Percentiles rank a stretch among this genome's conserved stretches.
Evolutionary conservation across 1,140 invertebrate species (phyloP).

Genomic region (Lasioglossum baleicum): DNA sequence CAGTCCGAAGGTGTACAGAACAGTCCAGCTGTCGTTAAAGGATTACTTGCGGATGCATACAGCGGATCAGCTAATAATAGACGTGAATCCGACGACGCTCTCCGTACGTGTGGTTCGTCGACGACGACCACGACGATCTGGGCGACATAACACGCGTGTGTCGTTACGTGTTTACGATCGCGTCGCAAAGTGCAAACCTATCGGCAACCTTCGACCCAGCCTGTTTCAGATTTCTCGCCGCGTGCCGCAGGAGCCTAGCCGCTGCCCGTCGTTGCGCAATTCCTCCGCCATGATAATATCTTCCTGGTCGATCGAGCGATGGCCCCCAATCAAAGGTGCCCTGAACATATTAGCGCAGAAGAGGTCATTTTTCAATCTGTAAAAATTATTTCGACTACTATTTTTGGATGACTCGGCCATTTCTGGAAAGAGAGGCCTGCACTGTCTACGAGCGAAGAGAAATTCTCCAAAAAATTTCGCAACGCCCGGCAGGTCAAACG

Average conservation of each 20-base stretch:
- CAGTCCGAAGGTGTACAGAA: neutral
- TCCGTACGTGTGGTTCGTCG: neutral
- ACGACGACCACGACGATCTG: too few species aligned
- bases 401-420: too few species aligned
- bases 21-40: neutral
- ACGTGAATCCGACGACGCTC: neutral
- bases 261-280: constrained; percentile 9
- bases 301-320: neutral
- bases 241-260: constrained; percentile 28
- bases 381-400: too few species aligned
- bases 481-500: too few species aligned
- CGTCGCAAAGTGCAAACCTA: constrained; percentile 38
- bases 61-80: constrained; percentile 17
- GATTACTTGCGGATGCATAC: constrained; percentile 9
- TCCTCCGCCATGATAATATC: neutral
- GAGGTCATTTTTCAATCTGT: too few species aligned
- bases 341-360: too few species aligned
- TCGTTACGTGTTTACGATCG: constrained; percentile 40
- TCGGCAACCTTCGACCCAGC: constrained; percentile 40
- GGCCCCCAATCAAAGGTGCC: too few species aligned
- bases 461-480: too few species aligned
- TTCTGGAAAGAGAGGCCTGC: too few species aligned
- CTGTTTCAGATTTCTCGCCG: constrained; percentile 35
- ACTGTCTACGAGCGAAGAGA: too few species aligned
- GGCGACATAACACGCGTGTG: constrained; percentile 26